Percentiles rank a stretch among this genome's conserved stretches.
phyloP scores from a whole-genome alignment of 2,797 vertebrate genomes.

The Thunnus albacares region DNA sequence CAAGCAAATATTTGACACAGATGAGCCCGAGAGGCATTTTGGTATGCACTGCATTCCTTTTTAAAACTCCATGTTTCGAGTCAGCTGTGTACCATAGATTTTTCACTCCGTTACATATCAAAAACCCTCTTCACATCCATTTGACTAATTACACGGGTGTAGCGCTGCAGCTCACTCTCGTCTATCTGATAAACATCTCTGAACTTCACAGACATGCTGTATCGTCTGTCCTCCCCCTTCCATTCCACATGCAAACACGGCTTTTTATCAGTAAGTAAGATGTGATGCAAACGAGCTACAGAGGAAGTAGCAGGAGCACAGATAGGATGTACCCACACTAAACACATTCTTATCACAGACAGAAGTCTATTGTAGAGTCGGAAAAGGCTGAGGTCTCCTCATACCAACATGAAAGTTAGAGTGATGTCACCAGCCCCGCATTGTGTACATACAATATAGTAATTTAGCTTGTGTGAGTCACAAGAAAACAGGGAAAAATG shows the following conservation, averaged over 20 bases:
- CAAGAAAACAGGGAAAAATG: not conserved
- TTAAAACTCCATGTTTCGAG: slow-evolving; percentile 6
- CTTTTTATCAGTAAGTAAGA: slow-evolving; percentile 45
- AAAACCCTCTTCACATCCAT: slow-evolving; percentile 14
- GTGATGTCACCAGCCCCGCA: slow-evolving; percentile 69
- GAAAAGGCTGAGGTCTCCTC: slow-evolving; percentile 32
- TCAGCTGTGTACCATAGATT: not conserved
- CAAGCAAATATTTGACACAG: slow-evolving; percentile 53
- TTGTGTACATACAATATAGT: slow-evolving; percentile 42
- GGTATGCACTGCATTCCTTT: not conserved
- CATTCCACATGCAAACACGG: slow-evolving; percentile 60
- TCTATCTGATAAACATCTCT: slow-evolving; percentile 54
- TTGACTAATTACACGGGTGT: slow-evolving; percentile 7
- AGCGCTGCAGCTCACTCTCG: slow-evolving; percentile 13
- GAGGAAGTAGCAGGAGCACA: slow-evolving; percentile 64
- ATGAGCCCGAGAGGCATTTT: slow-evolving; percentile 10
- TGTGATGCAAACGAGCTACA: slow-evolving; percentile 64
- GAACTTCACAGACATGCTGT: slow-evolving; percentile 34
- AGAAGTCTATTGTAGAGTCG: slow-evolving; percentile 61
- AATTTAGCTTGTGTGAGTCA: slow-evolving; percentile 41
- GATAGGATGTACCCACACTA: slow-evolving; percentile 54
- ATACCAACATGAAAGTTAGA: slow-evolving; percentile 51
- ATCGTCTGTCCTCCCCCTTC: slow-evolving; percentile 15
- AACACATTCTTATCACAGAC: slow-evolving; percentile 57
- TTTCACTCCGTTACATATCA: not conserved